Base-by-base conservation (phyloP, 2,797 vertebrate genomes). In the Margarornis squamiger region DNA sequence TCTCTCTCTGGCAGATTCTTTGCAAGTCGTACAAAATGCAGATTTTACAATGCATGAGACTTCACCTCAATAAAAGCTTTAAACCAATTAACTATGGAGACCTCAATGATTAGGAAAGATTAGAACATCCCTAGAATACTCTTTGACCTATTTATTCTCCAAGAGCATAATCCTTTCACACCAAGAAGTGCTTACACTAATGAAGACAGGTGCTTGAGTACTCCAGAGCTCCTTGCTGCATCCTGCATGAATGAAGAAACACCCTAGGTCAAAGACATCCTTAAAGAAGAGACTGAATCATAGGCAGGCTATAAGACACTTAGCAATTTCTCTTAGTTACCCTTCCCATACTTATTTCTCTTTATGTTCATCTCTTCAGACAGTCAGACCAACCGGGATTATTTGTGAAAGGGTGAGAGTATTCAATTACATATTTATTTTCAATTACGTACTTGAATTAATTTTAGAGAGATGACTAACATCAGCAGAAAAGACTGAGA, bases 71-170 rank as follows among this genome's bases (percentile, higher is more conserved):
- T 71, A 74, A 70, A 88, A 84, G 32, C 52, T 81, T 74, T 74
- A 92, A 93, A 81, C 48, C 46, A 91, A 68, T 84, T 77, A 91
- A 61, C 46, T 62, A 52, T 12, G 17, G 39, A 85, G 43, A 90
- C 36, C n/a, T 87, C 61, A 43, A 57, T 32, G 66, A 70, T 74
- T 58, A 93, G 61, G 75, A 87, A 87, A 90, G 81, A 90, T 84
- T 74, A 90, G 43, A 58, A 43, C 61, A 89, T 49, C 38, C 78
- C 57, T 77, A 54, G 82, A 91, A 87, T 86, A 88, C 62, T 75
- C 67, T 90, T 82, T 74, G 58, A 66, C 72, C 87, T 79, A 71
- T 74, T 82, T 82, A 82, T 66, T 94, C 76, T 81, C 74, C 39
- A 88, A 45, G 43, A 85, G 48, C 81, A 74, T 93, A 93, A 90